Evolutionary conservation across 2,797 vertebrate species (phyloP).

Genomic region (Uromys caudimaculatus): DNA sequence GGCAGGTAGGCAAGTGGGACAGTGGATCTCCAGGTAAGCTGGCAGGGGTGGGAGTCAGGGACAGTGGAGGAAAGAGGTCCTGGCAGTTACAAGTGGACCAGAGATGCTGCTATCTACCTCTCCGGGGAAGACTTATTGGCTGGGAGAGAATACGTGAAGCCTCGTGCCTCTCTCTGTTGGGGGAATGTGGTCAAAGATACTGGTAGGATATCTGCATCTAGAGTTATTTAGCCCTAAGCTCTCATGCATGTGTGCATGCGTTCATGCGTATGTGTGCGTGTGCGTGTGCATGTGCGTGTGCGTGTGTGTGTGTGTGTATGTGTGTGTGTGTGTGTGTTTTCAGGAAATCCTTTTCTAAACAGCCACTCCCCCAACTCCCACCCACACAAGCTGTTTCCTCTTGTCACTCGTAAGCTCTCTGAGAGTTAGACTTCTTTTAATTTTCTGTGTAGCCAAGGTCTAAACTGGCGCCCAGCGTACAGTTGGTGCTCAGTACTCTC

Average conservation of each 20-base stretch:
- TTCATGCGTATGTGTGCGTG: not conserved
- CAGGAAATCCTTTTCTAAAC: conserved; percentile 4
- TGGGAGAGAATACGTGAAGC: not conserved
- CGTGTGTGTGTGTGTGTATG: not conserved
- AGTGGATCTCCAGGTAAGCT: not conserved
- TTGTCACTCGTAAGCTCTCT: not conserved
- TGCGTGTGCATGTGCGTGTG: not conserved
- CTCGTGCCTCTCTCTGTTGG: not conserved
- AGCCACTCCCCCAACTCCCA: not conserved
- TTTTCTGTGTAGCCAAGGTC: not conserved
- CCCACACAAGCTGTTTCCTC: not conserved
- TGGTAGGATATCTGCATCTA: not conserved
- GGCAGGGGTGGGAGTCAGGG: not conserved
- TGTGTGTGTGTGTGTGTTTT: not conserved
- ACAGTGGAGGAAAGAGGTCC: not conserved
- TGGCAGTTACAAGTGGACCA: not conserved
- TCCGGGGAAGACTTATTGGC: conserved; percentile 21
- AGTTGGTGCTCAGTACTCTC: not conserved
- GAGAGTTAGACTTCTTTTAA: not conserved
- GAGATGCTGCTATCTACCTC: not conserved
- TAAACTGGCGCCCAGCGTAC: not conserved
- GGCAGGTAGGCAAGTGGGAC: not conserved
- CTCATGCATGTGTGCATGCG: not conserved
- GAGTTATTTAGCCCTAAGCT: not conserved
- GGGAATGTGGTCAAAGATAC: not conserved